Evolutionary conservation across 2,888 invertebrate species (phyloP).

Genomic region (Xestoiulus laeticollis): DNA sequence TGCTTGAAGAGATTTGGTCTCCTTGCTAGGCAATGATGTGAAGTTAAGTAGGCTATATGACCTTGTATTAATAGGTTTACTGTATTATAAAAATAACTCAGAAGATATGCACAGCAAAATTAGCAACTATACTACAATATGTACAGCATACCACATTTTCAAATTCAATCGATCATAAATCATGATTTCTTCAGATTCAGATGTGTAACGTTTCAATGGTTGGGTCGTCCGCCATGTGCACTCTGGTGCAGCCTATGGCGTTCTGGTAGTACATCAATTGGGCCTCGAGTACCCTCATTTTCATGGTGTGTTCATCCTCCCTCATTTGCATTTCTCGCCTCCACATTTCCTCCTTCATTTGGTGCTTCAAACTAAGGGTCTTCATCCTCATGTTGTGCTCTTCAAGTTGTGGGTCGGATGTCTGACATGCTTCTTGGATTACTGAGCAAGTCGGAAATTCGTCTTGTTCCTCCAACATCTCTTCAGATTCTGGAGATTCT

Average conservation of each 20-base stretch:
- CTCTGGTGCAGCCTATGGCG: background rate
- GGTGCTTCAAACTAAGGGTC: background rate
- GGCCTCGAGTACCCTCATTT: background rate
- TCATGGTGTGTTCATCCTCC: constrained; percentile 9
- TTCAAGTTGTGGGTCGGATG: background rate
- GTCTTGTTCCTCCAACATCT: background rate
- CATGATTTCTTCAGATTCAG: background rate
- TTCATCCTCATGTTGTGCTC: background rate
- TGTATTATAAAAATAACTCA: too few species aligned
- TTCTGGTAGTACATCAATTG: constrained; percentile 9
- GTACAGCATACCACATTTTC: too few species aligned
- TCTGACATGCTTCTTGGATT: background rate
- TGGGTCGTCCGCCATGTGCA: background rate
- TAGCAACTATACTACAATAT: too few species aligned
- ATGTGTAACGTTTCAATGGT: background rate
- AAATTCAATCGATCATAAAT: too few species aligned
- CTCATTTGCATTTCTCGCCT: background rate
- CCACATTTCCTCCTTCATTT: background rate
- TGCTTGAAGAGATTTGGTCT: too few species aligned
- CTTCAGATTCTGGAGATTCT: background rate
- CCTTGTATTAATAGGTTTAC: background rate
- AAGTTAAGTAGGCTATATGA: background rate
- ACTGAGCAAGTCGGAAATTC: background rate
- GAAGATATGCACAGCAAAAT: too few species aligned
- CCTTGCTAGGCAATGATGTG: background rate